These are phyloP conservation scores for Nesidiocoris tenuis DNA, from an alignment of 2,888 invertebrate species.

Conservation along the genomic window DNA sequence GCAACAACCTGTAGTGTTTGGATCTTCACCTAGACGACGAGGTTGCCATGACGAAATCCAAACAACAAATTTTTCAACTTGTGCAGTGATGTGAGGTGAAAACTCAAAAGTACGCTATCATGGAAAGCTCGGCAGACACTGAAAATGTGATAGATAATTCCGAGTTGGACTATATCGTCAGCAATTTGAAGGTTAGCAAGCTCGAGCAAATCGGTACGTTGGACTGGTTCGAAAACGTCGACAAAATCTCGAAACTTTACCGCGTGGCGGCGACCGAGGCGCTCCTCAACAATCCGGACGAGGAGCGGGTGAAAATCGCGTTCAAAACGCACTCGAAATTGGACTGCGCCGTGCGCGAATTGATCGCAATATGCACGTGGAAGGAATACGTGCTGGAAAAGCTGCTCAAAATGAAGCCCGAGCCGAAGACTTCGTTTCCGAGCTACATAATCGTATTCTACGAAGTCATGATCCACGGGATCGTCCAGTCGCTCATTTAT, in stretches of 20 bases:
- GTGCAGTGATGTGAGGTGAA: no score
- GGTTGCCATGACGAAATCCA: no score
- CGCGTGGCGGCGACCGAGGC: slow-evolving; percentile 38
- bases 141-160: not conserved
- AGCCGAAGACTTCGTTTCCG: slow-evolving; percentile 70
- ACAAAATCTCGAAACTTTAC: slow-evolving; percentile 43
- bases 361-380: slow-evolving; percentile 81
- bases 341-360: slow-evolving; percentile 75
- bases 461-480: slow-evolving; percentile 74
- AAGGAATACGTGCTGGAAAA: slow-evolving; percentile 76
- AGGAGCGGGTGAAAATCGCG: slow-evolving; percentile 40
- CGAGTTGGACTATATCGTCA: slow-evolving; percentile 44
- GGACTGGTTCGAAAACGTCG: slow-evolving; percentile 42
- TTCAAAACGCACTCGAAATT: slow-evolving; percentile 57
- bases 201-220: slow-evolving; percentile 40
- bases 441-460: slow-evolving; percentile 79
- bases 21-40: no score
- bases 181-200: slow-evolving; percentile 34
- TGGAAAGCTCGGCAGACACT: not conserved
- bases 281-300: slow-evolving; percentile 1
- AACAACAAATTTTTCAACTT: no score
- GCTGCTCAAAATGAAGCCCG: slow-evolving; percentile 67
- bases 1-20: no score
- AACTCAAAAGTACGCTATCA: no score
- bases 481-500: slow-evolving; percentile 79